phyloP scores from a whole-genome alignment of 2,888 invertebrate species.

The Drosophila rubida region DNA sequence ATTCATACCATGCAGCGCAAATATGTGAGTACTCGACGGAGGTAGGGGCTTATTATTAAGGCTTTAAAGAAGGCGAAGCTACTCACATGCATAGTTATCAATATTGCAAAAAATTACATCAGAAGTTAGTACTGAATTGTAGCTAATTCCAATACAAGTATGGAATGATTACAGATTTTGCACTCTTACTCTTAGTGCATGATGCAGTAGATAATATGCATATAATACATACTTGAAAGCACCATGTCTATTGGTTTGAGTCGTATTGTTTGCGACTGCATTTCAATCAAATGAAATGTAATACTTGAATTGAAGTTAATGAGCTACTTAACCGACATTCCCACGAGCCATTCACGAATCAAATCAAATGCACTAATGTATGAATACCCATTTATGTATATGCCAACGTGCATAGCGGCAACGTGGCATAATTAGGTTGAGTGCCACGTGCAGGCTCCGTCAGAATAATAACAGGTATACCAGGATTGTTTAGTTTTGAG shows the following conservation, averaged over 20 bases:
- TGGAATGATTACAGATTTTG: too few relatives aligned
- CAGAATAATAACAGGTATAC: slow-evolving; percentile 46
- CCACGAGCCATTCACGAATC: slow-evolving; percentile 29
- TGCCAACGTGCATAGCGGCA: slow-evolving; percentile 1
- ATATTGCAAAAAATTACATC: not conserved
- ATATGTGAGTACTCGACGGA: not conserved
- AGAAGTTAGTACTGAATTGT: too few relatives aligned
- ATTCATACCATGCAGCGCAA: slow-evolving; percentile 44
- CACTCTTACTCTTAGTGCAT: not conserved
- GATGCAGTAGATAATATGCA: not conserved
- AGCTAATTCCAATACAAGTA: too few relatives aligned
- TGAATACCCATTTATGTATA: slow-evolving; percentile 6
- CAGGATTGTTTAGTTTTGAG: slow-evolving; percentile 21
- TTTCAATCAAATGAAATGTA: slow-evolving; percentile 46
- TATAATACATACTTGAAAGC: not conserved
- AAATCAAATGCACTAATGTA: slow-evolving; percentile 7
- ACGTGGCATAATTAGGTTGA: slow-evolving; percentile 64
- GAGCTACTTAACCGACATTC: slow-evolving; percentile 68
- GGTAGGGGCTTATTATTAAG: not conserved
- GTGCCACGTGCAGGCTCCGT: slow-evolving; percentile 46
- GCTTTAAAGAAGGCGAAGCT: not conserved
- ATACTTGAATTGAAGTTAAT: slow-evolving; percentile 52
- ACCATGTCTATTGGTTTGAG: not conserved
- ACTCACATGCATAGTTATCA: not conserved
- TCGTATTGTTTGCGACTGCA: slow-evolving; percentile 38